phyloP scores from a whole-genome alignment of 2,888 invertebrate species.

The Epirrhoe tristata region DNA sequence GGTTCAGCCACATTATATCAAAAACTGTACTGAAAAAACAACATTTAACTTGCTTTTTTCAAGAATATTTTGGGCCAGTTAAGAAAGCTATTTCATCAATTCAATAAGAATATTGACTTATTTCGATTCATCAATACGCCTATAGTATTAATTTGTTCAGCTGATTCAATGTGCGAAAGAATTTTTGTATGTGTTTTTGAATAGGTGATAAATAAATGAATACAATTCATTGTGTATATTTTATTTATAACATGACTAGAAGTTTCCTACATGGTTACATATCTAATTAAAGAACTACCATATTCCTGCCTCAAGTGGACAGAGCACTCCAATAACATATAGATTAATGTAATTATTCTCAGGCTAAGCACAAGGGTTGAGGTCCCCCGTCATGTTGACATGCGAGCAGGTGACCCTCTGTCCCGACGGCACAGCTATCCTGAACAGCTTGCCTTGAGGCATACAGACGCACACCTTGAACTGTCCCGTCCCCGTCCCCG shows the following conservation, averaged over 20 bases:
- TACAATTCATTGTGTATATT: conserved; percentile 32
- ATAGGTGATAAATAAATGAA: conserved; percentile 39
- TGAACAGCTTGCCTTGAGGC: conserved; percentile 94
- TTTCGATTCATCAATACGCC: conserved; percentile 14
- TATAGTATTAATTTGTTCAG: conserved; percentile 15
- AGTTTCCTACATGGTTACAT: background rate
- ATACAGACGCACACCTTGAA: conserved; percentile 96
- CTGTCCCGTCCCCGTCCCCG: conserved; percentile 83
- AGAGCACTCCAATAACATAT: no score
- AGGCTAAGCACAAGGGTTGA: conserved; percentile 85
- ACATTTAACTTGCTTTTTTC: no score
- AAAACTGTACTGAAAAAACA: background rate
- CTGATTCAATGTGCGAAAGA: conserved; percentile 31
- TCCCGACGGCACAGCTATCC: conserved; percentile 89
- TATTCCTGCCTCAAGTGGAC: no score
- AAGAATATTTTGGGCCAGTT: background rate
- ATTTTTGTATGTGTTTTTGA: conserved; percentile 34
- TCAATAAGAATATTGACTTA: conserved; percentile 12
- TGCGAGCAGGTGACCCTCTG: conserved; percentile 86
- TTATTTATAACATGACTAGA: conserved; percentile 22
- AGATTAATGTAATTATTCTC: no score
- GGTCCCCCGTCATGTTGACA: conserved; percentile 85
- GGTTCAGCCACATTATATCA: conserved; percentile 13
- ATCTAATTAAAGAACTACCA: background rate
- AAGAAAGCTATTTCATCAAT: background rate